Conservation (phyloP, 2,888 invertebrate species). For the Epirrhoe tristata region DNA sequence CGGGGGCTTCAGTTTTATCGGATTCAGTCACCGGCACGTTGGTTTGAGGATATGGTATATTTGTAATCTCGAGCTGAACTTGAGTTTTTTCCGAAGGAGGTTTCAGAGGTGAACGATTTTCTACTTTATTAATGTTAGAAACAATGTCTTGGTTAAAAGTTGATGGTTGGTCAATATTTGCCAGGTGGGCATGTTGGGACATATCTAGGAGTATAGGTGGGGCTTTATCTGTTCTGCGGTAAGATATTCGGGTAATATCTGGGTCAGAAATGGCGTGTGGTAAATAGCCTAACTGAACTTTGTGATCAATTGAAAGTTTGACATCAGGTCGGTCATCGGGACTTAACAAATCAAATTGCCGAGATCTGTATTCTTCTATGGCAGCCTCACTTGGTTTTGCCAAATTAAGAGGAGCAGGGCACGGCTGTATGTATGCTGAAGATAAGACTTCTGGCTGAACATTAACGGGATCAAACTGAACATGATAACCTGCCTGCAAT, state of each 20-base stretch:
- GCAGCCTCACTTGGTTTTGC: constrained; percentile 3
- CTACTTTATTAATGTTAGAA: not conserved
- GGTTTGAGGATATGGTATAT: constrained; percentile 13
- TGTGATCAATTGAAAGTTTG: constrained; percentile 1
- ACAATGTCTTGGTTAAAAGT: constrained; percentile 1
- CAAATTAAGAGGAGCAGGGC: constrained; percentile 15
- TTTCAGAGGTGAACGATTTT: not conserved
- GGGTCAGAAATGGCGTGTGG: not conserved
- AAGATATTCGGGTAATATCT: not conserved
- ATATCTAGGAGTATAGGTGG: not conserved
- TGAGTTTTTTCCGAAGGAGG: constrained; percentile 12
- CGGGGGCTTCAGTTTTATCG: not conserved
- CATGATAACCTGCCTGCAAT: not conserved
- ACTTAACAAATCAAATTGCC: constrained; percentile 5
- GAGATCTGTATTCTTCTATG: constrained; percentile 1
- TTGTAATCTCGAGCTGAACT: constrained; percentile 13
- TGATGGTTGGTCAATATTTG: constrained; percentile 11
- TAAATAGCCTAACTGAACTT: not conserved
- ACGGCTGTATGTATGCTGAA: not conserved
- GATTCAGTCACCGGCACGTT: not conserved
- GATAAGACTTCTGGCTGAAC: not conserved
- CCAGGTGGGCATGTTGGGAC: constrained; percentile 4
- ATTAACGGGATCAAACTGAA: constrained; percentile 8
- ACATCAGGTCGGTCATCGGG: not conserved
- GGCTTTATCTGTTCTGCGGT: not conserved